Conservation (phyloP, 2,113 vertebrate genomes). For the Malurus elegans region DNA sequence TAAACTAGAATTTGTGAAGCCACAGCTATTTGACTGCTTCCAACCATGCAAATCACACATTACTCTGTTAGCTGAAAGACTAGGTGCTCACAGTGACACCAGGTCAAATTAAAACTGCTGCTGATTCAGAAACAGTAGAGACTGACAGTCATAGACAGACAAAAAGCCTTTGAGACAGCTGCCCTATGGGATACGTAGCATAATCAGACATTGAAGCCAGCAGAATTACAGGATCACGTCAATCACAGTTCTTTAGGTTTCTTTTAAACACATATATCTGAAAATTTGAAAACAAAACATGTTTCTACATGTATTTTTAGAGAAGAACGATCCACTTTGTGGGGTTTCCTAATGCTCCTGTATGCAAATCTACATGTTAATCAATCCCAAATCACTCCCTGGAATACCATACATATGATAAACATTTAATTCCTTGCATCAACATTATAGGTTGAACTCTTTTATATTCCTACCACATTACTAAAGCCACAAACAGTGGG, state of each 20-base stretch:
- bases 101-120: neutral
- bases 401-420: neutral
- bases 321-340: neutral
- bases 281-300: conserved; percentile 12
- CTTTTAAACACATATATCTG: neutral
- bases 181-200: neutral
- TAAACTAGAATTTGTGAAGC: conserved; percentile 8
- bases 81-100: neutral
- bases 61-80: neutral
- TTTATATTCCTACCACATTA: neutral
- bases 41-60: neutral
- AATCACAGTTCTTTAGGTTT: neutral
- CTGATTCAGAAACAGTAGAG: neutral
- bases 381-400: neutral
- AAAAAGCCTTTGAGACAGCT: neutral
- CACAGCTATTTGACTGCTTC: neutral
- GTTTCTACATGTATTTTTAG: conserved; percentile 7
- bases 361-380: neutral
- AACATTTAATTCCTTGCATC: conserved; percentile 34
- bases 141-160: neutral
- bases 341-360: neutral
- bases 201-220: neutral
- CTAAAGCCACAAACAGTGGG: neutral
- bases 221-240: neutral
- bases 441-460: neutral